A percentile compares a stretch with the other conserved stretches of the same genome.
phyloP scores from a whole-genome alignment of 2,797 vertebrate species.

The Taeniopygia guttata region DNA sequence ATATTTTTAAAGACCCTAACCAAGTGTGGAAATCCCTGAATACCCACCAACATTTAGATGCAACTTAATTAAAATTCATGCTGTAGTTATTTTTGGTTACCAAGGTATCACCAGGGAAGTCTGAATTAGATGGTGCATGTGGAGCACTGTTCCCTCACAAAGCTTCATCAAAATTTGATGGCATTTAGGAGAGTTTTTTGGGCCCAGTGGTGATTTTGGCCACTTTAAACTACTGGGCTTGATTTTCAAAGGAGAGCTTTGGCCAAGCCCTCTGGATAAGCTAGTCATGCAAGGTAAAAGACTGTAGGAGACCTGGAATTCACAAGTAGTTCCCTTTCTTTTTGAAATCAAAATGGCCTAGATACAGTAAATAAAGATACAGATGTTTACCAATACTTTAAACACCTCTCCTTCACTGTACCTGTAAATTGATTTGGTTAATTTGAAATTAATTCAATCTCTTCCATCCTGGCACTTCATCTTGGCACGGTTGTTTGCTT shows the following conservation, averaged over 20 bases:
- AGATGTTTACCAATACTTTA: not conserved
- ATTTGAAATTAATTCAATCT: not conserved
- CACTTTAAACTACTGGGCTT: not conserved
- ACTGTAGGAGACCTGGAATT: not conserved
- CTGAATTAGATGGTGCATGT: not conserved
- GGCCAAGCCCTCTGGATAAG: not conserved
- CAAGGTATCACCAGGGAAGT: not conserved
- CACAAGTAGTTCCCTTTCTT: not conserved
- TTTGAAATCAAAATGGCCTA: not conserved
- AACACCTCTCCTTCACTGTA: not conserved
- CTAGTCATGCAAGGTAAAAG: not conserved
- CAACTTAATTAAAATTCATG: not conserved
- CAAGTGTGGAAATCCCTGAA: not conserved
- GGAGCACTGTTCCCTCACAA: not conserved
- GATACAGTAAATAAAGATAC: not conserved
- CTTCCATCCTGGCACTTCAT: not conserved
- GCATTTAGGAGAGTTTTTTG: not conserved
- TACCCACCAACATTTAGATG: not conserved
- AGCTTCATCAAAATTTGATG: not conserved
- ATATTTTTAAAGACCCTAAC: not conserved
- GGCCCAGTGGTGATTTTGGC: not conserved
- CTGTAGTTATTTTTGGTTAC: not conserved
- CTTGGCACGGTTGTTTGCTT: not conserved
- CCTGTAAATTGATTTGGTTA: not conserved
- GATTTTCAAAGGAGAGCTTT: not conserved